Percentiles rank a stretch among this genome's conserved stretches.
Evolutionary conservation across 35 echinoderm and acorn worm genomes (phyloP).

Genomic region (Apostichopus parvimensis): DNA sequence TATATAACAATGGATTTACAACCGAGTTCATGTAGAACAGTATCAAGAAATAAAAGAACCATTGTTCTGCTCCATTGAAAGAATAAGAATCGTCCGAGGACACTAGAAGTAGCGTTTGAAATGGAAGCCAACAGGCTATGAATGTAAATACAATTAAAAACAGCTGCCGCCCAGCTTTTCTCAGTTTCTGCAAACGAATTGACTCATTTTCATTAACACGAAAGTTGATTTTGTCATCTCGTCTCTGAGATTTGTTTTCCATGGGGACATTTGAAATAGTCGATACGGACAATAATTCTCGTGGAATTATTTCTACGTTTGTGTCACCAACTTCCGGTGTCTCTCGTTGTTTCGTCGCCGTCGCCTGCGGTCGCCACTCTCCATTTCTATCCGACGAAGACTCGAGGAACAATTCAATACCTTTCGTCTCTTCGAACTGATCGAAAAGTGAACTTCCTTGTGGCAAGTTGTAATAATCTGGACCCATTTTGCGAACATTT

Average conservation of each 20-base stretch:
- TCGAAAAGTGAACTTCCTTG: no score
- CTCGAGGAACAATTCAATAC: not conserved
- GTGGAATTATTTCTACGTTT: not conserved
- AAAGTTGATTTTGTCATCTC: no score
- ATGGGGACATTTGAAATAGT: no score
- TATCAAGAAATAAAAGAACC: not conserved
- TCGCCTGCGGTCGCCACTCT: no score
- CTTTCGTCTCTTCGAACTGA: no score
- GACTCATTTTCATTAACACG: not conserved
- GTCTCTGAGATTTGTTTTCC: not conserved
- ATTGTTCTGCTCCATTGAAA: not conserved
- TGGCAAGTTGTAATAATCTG: no score
- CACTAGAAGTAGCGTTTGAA: not conserved
- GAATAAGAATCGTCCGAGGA: not conserved
- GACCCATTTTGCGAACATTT: not conserved
- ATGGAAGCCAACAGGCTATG: not conserved
- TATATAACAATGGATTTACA: slow-evolving; percentile 10
- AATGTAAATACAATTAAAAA: slow-evolving; percentile 20
- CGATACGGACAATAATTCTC: no score
- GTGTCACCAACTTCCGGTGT: not conserved
- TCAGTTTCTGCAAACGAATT: slow-evolving; percentile 1
- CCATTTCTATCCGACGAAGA: no score
- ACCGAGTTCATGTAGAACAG: not conserved
- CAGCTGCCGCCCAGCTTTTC: slow-evolving; percentile 9
- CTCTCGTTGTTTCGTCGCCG: not conserved